Conservation (phyloP, 2,888 invertebrate genomes). For the Chloromyia formosa region DNA sequence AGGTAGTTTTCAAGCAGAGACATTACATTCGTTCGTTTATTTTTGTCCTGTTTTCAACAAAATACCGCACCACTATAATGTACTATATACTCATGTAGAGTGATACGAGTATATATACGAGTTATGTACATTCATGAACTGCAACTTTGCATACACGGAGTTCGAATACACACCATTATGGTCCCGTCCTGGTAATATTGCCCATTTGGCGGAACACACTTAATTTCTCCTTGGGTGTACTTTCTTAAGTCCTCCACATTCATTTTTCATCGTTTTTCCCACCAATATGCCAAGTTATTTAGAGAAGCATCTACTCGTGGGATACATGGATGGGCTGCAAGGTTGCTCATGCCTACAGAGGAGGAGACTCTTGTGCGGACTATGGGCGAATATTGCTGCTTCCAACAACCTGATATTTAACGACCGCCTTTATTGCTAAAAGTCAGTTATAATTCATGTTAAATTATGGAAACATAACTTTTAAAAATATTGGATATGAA, state of each 20-base stretch:
- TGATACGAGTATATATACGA: neutral
- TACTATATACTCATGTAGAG: constrained; percentile 28
- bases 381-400: neutral
- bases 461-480: constrained; percentile 42
- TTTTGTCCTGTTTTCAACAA: constrained; percentile 38
- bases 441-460: constrained; percentile 42
- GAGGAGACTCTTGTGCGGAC: too few relatives aligned
- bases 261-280: constrained; percentile 37
- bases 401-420: constrained; percentile 42
- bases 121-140: neutral
- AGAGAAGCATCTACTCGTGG: neutral
- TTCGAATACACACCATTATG: too few relatives aligned
- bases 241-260: constrained; percentile 1
- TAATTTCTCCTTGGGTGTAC: constrained; percentile 30
- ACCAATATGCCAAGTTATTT: constrained; percentile 29
- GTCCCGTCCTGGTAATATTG: neutral
- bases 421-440: constrained; percentile 39
- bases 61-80: constrained; percentile 26
- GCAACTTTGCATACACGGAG: neutral
- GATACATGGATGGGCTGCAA: too few relatives aligned
- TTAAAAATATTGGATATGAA: constrained; percentile 17
- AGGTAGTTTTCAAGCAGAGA: constrained; percentile 44
- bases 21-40: constrained; percentile 21
- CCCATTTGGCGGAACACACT: constrained; percentile 29
- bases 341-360: too few relatives aligned